phyloP scores from a whole-genome alignment of 2,797 vertebrate genomes.

The Sternotherus odoratus region DNA sequence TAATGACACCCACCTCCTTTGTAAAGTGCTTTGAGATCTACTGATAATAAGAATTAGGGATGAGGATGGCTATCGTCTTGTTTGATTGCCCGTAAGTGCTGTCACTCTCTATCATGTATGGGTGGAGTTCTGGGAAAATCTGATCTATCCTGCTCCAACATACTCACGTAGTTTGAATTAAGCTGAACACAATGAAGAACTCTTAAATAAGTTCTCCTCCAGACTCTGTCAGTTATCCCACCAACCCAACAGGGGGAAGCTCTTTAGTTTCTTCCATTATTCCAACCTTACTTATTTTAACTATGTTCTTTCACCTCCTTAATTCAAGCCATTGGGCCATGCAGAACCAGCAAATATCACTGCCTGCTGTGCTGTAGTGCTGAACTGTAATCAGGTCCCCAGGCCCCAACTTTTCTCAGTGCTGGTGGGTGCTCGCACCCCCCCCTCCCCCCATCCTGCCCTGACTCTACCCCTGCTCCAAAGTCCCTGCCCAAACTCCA shows the following conservation, averaged over 20 bases:
- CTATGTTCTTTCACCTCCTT: neutral
- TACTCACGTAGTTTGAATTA: no score
- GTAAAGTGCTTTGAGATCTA: neutral
- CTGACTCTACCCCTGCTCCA: no score
- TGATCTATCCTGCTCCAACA: neutral
- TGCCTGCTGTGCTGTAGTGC: neutral
- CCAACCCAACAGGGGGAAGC: neutral
- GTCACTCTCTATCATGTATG: neutral
- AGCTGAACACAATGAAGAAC: neutral
- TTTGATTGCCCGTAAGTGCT: neutral
- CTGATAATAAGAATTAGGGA: neutral
- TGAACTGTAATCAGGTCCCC: no score
- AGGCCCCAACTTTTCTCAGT: no score
- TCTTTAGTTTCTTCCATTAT: neutral
- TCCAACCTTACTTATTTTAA: neutral
- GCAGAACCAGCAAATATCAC: neutral
- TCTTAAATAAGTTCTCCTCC: neutral
- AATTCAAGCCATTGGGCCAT: neutral
- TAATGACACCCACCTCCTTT: neutral
- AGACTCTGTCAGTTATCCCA: neutral
- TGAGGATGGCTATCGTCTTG: neutral
- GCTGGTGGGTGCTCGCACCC: no score
- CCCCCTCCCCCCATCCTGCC: no score
- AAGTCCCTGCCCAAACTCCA: no score
- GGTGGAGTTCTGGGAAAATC: neutral